phyloP scores from a whole-genome alignment of 2,113 vertebrate species.

The Syngnathus scovelli region DNA sequence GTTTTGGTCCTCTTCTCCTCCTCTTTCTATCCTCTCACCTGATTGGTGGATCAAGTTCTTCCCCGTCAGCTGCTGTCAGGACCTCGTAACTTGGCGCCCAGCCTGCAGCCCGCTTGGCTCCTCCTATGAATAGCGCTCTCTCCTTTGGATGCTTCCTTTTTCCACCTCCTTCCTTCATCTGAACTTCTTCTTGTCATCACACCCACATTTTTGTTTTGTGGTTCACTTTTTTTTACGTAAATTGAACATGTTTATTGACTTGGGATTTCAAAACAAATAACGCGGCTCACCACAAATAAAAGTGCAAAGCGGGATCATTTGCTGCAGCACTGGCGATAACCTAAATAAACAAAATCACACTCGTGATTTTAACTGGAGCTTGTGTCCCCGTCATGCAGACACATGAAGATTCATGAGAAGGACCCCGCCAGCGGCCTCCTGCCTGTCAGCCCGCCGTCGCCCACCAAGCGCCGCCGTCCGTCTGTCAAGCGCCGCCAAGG shows the following conservation, averaged over 20 bases:
- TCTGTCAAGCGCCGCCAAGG: constrained; percentile 83
- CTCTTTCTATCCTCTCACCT: constrained; percentile 1
- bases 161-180: background rate
- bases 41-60: constrained; percentile 40
- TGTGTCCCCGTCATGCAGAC: constrained; percentile 66
- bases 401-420: constrained; percentile 98
- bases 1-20: constrained; percentile 21
- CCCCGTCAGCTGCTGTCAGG: constrained; percentile 46
- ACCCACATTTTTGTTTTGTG: no score
- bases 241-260: no score
- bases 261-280: no score
- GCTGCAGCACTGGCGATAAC: no score
- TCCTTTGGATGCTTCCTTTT: background rate
- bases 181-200: no score
- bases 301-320: no score
- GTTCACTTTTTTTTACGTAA: no score
- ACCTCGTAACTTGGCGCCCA: constrained; percentile 47
- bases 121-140: constrained; percentile 38
- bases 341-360: no score
- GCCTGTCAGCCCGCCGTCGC: constrained; percentile 78
- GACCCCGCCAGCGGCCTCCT: constrained; percentile 75
- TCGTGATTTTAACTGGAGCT: no score
- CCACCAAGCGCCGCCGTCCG: constrained; percentile 80
- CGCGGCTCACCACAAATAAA: no score
- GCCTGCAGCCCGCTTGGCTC: constrained; percentile 31